Evolutionary conservation across 2,888 invertebrate species (phyloP), one percentile per base, ranked within the genome.

Genomic region (Zonitis immaculata): DNA sequence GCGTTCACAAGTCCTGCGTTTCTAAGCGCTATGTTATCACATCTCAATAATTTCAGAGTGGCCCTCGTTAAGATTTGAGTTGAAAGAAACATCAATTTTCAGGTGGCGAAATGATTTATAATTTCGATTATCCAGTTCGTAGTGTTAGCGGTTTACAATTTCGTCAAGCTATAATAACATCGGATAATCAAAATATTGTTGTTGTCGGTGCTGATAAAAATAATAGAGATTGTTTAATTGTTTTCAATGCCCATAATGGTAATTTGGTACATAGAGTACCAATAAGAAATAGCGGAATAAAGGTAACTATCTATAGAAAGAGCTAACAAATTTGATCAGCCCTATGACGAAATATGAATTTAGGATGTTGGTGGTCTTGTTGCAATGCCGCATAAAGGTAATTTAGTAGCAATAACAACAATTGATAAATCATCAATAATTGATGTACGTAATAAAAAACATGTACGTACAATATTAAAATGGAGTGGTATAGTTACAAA

Each of bases 401-500:
- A 89, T 55, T 88, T 92, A 79, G 83, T 96, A 6, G 95, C 92
- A 0, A 85, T 96, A 0, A 87, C 95, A 3, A 91, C 94, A 48
- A 85, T 86, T 7, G 96, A 96, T 66, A 95, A 95, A 73, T 91
- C 91, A 9, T 91, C 88, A 57, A 87, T 97, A 35, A 78, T 95
- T 64, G 96, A 97, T 68, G 88, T 96, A 56, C 89, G 88, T 69
- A 88, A 85, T 14, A 95, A 95, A 67, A 88, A 90, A 66, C 86
- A 92, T 58, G 78, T 95, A n/a, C 82, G 95, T 47, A 86, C 90
- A 0, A 86, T 96, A 11, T 87, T 89, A 0, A 89, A 93, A 66
- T 97, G 96, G 96, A 92, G 92, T 61, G 96, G 96, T 0, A 87
- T 85, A 47, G 87, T 91, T 62, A 92, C 92, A 0, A 82, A 82